phyloP scores from a whole-genome alignment of 2,888 invertebrate species.

The Sycophila texana region DNA sequence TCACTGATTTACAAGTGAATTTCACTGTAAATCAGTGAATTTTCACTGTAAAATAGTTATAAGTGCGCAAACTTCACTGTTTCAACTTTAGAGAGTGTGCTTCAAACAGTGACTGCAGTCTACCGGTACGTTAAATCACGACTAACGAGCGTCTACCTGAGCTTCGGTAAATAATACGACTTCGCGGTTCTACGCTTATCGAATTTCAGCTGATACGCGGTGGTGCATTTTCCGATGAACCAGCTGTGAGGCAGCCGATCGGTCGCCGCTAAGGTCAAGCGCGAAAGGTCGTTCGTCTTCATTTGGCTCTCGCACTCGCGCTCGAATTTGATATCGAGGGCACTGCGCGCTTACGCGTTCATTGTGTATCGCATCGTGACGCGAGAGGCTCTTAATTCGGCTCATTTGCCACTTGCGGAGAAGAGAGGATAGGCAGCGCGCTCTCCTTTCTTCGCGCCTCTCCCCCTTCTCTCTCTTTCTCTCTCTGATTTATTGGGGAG shows the following conservation, averaged over 20 bases:
- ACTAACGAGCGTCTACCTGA: constrained; percentile 70
- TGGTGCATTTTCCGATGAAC: no score
- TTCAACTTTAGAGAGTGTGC: no score
- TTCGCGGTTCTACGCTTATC: no score
- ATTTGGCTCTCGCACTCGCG: not conserved
- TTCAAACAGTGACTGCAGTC: constrained; percentile 70
- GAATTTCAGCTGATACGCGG: no score
- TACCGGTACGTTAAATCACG: constrained; percentile 72
- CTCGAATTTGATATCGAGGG: constrained; percentile 32
- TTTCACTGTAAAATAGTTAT: no score
- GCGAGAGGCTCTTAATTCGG: constrained; percentile 55
- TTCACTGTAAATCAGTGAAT: no score
- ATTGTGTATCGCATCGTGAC: not conserved
- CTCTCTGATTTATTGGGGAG: constrained; percentile 54
- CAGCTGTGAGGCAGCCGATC: constrained; percentile 59
- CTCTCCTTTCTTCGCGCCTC: constrained; percentile 21
- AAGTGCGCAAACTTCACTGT: no score
- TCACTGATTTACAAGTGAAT: no score
- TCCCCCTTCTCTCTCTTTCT: constrained; percentile 4
- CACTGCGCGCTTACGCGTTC: not conserved
- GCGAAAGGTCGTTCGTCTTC: constrained; percentile 60
- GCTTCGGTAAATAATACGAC: no score
- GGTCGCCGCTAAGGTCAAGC: constrained; percentile 64
- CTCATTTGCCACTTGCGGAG: constrained; percentile 55
- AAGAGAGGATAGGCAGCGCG: not conserved